Percentiles rank a stretch among this genome's conserved stretches.
phyloP scores from a whole-genome alignment of 2,888 invertebrate genomes.

The Fabriciana adippe region DNA sequence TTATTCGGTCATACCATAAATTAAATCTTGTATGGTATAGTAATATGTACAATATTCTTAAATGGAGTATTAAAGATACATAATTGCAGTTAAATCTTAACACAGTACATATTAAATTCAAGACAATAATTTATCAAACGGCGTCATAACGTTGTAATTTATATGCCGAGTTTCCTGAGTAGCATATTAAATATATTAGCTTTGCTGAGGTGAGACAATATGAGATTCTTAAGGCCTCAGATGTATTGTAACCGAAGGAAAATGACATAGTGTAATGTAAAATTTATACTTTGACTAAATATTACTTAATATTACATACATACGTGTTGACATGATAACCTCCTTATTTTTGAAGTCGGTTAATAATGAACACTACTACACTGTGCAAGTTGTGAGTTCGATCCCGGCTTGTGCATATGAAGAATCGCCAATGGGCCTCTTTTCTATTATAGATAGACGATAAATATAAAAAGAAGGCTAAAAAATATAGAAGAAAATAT shows the following conservation, averaged over 20 bases:
- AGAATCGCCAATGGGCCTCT: no score
- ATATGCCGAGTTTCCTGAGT: slow-evolving; percentile 16
- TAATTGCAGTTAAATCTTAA: slow-evolving; percentile 20
- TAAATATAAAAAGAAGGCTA: no score
- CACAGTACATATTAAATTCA: slow-evolving; percentile 16
- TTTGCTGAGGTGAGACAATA: slow-evolving; percentile 11
- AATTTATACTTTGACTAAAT: background rate
- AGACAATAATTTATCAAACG: slow-evolving; percentile 18
- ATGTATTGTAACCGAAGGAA: background rate
- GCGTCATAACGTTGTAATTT: slow-evolving; percentile 15
- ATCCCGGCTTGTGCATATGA: no score
- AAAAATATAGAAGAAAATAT: no score
- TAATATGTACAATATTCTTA: slow-evolving; percentile 1
- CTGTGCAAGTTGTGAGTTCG: no score
- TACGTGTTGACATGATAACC: no score
- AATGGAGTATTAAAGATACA: slow-evolving; percentile 6
- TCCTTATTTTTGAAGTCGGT: no score
- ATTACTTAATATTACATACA: no score
- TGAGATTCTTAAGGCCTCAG: background rate
- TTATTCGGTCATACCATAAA: no score
- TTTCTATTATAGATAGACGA: no score
- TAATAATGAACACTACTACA: no score
- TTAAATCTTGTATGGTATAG: background rate
- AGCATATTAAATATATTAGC: slow-evolving; percentile 18
- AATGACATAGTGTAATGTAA: background rate